Conservation (phyloP, 2,797 vertebrate species). For the Chloroceryle inda region DNA sequence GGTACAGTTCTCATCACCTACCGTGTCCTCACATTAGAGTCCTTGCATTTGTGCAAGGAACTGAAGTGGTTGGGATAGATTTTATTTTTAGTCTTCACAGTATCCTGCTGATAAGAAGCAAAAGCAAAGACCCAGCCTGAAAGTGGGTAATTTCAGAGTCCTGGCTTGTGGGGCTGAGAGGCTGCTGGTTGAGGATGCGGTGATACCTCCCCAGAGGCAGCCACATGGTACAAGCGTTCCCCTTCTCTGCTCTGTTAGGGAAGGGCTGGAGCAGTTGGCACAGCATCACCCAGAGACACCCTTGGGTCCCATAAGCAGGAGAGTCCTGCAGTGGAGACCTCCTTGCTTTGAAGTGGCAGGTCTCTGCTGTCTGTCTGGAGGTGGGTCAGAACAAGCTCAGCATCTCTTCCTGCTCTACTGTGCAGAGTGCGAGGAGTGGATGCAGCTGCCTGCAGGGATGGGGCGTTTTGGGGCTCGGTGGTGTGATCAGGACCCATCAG, state of each 20-base stretch:
- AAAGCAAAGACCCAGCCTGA: not conserved
- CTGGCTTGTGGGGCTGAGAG: not conserved
- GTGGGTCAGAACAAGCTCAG: not conserved
- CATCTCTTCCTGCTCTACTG: not conserved
- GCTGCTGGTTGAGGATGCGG: not conserved
- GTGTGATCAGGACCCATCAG: not conserved
- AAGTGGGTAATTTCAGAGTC: not conserved
- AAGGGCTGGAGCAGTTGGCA: not conserved
- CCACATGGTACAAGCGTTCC: not conserved
- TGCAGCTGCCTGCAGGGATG: rapidly evolving
- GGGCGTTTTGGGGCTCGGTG: not conserved
- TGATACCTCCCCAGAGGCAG: not conserved
- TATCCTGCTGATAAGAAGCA: not conserved
- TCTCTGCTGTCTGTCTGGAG: not conserved
- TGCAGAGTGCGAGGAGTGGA: not conserved
- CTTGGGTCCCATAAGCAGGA: not conserved
- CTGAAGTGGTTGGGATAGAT: not conserved
- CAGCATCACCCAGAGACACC: not conserved
- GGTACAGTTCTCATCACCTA: not conserved
- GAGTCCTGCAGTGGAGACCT: not conserved
- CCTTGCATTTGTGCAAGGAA: not conserved
- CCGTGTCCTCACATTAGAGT: rapidly evolving
- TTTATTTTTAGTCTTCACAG: not conserved
- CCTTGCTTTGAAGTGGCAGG: not conserved
- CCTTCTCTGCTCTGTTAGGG: not conserved